Percentiles rank a stretch among this genome's conserved stretches.
These are phyloP conservation scores for Drosophila neutralis DNA, from an alignment of 2,888 invertebrate species.

Conservation along the genomic window DNA sequence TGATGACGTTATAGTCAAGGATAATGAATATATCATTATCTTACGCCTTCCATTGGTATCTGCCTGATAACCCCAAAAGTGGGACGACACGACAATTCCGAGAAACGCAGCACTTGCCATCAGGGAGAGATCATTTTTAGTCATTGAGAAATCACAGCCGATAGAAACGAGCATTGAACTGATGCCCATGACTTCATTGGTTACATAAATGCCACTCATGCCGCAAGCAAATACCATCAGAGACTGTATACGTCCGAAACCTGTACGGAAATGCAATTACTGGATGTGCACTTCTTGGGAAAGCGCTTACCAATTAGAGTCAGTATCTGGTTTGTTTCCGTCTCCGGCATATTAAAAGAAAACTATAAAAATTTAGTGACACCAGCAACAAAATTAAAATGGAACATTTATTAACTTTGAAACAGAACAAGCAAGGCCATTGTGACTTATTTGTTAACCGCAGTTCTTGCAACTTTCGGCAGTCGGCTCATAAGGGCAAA, in stretches of 20 bases:
- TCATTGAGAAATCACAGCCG: constrained; percentile 24
- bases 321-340: constrained; percentile 20
- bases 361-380: background rate
- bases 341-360: constrained; percentile 5
- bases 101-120: constrained; percentile 19
- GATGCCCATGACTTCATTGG: constrained; percentile 25
- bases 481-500: background rate
- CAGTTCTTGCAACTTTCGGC: background rate
- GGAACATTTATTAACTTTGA: constrained; percentile 10
- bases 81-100: constrained; percentile 31
- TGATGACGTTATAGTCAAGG: constrained; percentile 3
- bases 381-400: background rate
- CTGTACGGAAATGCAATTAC: constrained; percentile 6
- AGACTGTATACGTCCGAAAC: constrained; percentile 30
- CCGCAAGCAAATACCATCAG: constrained; percentile 12
- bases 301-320: constrained; percentile 30
- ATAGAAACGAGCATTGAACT: background rate
- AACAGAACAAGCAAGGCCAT: constrained; percentile 1
- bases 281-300: no score
- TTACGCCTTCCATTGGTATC: constrained; percentile 37
- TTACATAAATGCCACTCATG: constrained; percentile 4
- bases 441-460: background rate
- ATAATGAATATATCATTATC: constrained; percentile 16
- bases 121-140: background rate
- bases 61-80: constrained; percentile 37